Base-by-base conservation (phyloP, 1,140 invertebrate genomes). In the Neocloeon triangulifer region DNA sequence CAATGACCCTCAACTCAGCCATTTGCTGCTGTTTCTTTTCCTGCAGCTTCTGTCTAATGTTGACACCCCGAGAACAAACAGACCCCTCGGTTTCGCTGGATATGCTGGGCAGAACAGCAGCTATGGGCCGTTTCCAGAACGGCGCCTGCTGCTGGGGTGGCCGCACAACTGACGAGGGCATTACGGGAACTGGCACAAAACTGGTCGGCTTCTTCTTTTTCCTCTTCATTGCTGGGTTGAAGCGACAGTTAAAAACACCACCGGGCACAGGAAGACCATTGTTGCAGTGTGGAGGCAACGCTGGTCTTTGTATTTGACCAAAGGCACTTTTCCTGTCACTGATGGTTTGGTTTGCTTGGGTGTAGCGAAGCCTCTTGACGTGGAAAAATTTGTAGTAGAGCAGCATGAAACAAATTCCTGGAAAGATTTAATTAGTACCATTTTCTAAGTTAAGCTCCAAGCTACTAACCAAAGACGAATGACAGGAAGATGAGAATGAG, bases 131-230 rank as follows among this genome's bases (percentile, higher is more conserved):
- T 36, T 78, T 66, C 79, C 79, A 84, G 57, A 84, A 84, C 3
- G 73, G 77, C n/a, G n/a, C n/a, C n/a, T n/a, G n/a, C n/a, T n/a
- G n/a, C 42, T 66, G 63, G 19, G 62, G 51, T 34, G 43, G 23
- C 19, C 33, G 37, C 12, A 21, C 32, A 34, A 15, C 28, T 19
- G 25, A 30, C 21, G 40, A 41, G 9, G 41, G 41, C n/a, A 40
- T 31, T 6, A 45, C 47, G 7, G 34, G 35, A 10, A 43, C 41
- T 3, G 77, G 79, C 2, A 85, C 69, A 48, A 85, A 84, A 1
- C 67, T 72, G 0, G 79, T 82, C 8, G 80, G 80, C 46, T 85
- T 85, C 45, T 88, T 88, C 51, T 84, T 85, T 45, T 86, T 86
- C 14, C 80, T 61, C 43, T 75, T 77, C 23, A 62, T 53, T 9